A percentile compares a stretch with the other conserved stretches of the same genome.
These are phyloP conservation scores for Zaprionus lachaisei DNA, from an alignment of 1,140 invertebrate genomes.

Conservation along the genomic window DNA sequence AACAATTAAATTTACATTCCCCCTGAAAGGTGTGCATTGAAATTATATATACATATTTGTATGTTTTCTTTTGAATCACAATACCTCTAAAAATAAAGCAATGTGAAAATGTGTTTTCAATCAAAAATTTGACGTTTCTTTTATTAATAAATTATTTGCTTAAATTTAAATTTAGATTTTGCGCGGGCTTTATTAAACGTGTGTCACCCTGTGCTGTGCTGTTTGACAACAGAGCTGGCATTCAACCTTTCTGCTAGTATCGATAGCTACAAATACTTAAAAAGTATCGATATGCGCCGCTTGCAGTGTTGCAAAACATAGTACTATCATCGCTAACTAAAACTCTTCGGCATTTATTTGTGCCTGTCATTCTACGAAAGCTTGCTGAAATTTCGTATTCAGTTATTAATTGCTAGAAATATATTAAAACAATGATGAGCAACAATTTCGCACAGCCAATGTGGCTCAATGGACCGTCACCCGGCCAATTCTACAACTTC, in stretches of 20 bases:
- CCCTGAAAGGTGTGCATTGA: conserved; percentile 59
- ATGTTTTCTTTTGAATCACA: conserved; percentile 54
- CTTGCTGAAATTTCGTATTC: conserved; percentile 21
- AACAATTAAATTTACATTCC: conserved; percentile 63
- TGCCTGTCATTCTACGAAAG: conserved; percentile 70
- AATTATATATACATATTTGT: conserved; percentile 49
- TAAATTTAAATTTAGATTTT: conserved; percentile 9
- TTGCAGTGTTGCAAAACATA: conserved; percentile 20
- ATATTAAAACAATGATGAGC: conserved; percentile 64
- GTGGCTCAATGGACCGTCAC: conserved; percentile 90
- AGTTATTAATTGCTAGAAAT: neutral
- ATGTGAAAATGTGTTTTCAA: conserved; percentile 34
- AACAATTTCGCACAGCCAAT: conserved; percentile 76
- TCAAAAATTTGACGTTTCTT: conserved; percentile 16
- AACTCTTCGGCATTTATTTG: conserved; percentile 52
- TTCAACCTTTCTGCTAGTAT: neutral
- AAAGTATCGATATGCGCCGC: neutral
- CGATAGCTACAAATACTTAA: neutral
- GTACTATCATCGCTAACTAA: conserved; percentile 6
- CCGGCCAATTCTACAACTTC: conserved; percentile 90
- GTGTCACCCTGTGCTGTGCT: neutral
- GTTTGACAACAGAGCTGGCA: conserved; percentile 5
- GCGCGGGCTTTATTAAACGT: neutral
- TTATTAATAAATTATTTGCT: neutral
- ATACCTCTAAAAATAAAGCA: conserved; percentile 49